Conservation (phyloP, 1,140 invertebrate species). For the Dolichoris vasculosae region DNA sequence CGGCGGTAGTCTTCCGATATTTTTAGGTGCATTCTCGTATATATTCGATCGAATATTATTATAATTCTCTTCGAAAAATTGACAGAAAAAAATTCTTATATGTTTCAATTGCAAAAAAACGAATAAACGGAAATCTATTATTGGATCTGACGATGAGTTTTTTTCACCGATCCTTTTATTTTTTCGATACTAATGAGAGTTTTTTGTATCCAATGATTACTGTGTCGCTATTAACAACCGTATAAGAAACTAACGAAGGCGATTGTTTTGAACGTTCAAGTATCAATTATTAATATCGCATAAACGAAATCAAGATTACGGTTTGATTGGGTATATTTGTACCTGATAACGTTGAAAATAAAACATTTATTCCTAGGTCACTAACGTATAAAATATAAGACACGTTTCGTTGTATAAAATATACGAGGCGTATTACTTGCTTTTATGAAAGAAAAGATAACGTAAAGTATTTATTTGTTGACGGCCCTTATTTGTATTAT, state of each 20-base stretch:
- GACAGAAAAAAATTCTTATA: background rate
- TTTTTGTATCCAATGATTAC: background rate
- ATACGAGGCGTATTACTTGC: background rate
- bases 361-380: constrained; percentile 9
- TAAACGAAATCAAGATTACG: background rate
- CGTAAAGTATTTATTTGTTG: background rate
- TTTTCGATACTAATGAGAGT: background rate
- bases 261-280: background rate
- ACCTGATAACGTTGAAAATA: background rate
- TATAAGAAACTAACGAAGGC: background rate
- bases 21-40: background rate
- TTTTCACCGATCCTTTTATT: background rate
- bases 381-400: background rate
- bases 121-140: background rate
- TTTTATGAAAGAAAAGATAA: background rate
- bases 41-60: background rate
- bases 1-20: background rate
- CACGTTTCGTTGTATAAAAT: no score
- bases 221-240: background rate
- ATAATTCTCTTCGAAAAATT: background rate
- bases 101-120: background rate
- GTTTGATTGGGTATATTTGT: background rate
- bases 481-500: background rate
- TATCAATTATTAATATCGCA: background rate
- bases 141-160: background rate